Evolutionary conservation across 2,113 vertebrate species (phyloP).

Genomic region (Agapornis roseicollis): DNA sequence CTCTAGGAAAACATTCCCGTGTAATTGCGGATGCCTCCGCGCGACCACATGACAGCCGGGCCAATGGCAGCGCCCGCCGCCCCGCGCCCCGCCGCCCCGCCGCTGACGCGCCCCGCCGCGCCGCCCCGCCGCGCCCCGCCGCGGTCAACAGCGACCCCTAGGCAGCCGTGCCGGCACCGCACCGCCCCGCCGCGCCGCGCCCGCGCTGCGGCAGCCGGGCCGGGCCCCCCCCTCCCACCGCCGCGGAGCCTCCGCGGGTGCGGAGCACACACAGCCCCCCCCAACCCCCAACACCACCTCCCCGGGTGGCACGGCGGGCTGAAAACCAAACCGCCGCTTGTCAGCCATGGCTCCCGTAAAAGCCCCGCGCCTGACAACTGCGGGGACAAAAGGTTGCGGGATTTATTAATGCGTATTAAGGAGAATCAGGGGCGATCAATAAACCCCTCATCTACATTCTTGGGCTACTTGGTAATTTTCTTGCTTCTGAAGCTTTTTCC

Average conservation of each 20-base stretch:
- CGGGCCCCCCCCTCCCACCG: too few species aligned
- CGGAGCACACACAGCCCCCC: too few species aligned
- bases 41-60: slow-evolving; percentile 96
- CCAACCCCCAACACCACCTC: slow-evolving; percentile 75
- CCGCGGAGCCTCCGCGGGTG: too few species aligned
- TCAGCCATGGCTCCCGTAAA: slow-evolving; percentile 71
- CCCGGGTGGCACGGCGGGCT: slow-evolving; percentile 36
- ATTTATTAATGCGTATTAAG: slow-evolving; percentile 87
- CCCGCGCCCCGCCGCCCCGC: slow-evolving; percentile 85
- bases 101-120: neutral
- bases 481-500: slow-evolving; percentile 82
- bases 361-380: slow-evolving; percentile 78
- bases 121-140: too few species aligned
- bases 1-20: slow-evolving; percentile 99
- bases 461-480: slow-evolving; percentile 82
- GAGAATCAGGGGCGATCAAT: slow-evolving; percentile 85
- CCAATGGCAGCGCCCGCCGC: slow-evolving; percentile 99
- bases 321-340: slow-evolving; percentile 45
- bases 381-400: slow-evolving; percentile 82
- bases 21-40: slow-evolving; percentile 96
- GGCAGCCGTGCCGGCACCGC: too few species aligned
- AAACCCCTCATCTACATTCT: slow-evolving; percentile 85
- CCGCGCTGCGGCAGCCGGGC: too few species aligned
- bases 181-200: too few species aligned
- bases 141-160: too few species aligned